phyloP scores from a whole-genome alignment of 92 coral and sea anemone species.

The Muricea muricata region DNA sequence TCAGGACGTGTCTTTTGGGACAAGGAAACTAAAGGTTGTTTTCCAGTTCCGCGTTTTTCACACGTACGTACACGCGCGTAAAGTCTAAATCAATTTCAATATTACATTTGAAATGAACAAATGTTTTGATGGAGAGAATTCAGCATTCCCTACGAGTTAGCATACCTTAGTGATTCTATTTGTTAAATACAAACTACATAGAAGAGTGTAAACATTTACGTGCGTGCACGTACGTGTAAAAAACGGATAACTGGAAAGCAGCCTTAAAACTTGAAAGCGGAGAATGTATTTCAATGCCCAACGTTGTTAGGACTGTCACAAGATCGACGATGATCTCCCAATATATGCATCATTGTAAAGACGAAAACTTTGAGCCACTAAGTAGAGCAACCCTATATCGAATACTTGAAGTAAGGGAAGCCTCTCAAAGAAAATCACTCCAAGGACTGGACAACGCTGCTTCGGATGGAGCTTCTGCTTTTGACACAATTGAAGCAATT shows the following conservation, averaged over 20 bases:
- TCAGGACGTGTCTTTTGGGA: constrained; percentile 69
- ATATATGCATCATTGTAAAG: constrained; percentile 58
- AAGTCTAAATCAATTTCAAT: too few species aligned
- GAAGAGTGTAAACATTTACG: too few species aligned
- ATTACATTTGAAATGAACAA: too few species aligned
- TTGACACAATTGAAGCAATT: constrained; percentile 42
- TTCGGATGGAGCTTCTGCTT: constrained; percentile 61
- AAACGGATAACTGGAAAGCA: too few species aligned
- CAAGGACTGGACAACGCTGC: constrained; percentile 62
- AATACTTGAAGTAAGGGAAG: constrained; percentile 54
- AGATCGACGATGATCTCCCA: constrained; percentile 68
- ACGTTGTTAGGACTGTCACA: constrained; percentile 65
- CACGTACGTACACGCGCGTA: too few species aligned
- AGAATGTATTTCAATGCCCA: constrained; percentile 67
- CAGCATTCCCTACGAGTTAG: too few species aligned
- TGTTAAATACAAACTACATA: too few species aligned
- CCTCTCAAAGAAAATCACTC: constrained; percentile 60
- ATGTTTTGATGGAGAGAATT: too few species aligned
- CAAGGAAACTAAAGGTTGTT: constrained; percentile 58
- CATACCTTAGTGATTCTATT: too few species aligned
- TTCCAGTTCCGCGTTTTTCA: too few species aligned
- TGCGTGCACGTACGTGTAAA: too few species aligned
- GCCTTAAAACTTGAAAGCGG: constrained; percentile 62
- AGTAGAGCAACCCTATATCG: constrained; percentile 60
- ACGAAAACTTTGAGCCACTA: constrained; percentile 60